Base-by-base conservation (phyloP, 2,797 vertebrate species). In the Rachycentron canadum region DNA sequence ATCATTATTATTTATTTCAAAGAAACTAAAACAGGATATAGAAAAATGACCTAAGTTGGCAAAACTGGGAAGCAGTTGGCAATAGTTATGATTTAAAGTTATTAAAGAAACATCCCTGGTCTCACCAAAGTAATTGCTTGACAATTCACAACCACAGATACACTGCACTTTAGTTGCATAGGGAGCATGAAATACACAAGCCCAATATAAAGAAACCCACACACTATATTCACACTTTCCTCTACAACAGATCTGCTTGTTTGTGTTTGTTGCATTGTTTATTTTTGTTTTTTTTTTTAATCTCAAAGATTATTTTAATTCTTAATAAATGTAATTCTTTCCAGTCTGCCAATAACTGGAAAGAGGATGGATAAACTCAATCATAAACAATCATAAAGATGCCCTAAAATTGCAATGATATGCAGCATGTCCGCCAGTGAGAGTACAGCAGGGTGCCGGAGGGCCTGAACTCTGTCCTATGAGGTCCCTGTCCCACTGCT, bases 71-170 rank as follows among this genome's bases (percentile, higher is more conserved):
- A n/a, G n/a, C n/a, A n/a, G n/a, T n/a, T 64, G 45, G 25, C 49
- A 73, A 47, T 25, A 13, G 56, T 59, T 16, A 16, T 64, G 19
- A 84, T 75, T 83, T 79, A 23, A 69, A 76, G 52, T 19, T 26
- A 67, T 41, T 75, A 30, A 64, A 74, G 49, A 50, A 32, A 65
- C 67, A 81, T 79, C 26, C 7, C 53, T 49, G 59, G 23, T 81
- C 36, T 63, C 47, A 36, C 43, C 69, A 36, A 74, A 60, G 49
- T 76, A 86, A 88, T 81, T 89, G 62, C 61, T 73, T 82, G 50
- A 78, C 28, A 76, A 59, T 74, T 82, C 79, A 75, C 79, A 79
- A 41, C 62, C 43, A 50, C 76, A 76, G 63, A 89, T 84, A 83
- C 43, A 52, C 57, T 78, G 66, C 28, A 69, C 56, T 87, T 87